Evolutionary conservation across 2,113 vertebrate genomes (phyloP).

Genomic region (Vidua chalybeata): DNA sequence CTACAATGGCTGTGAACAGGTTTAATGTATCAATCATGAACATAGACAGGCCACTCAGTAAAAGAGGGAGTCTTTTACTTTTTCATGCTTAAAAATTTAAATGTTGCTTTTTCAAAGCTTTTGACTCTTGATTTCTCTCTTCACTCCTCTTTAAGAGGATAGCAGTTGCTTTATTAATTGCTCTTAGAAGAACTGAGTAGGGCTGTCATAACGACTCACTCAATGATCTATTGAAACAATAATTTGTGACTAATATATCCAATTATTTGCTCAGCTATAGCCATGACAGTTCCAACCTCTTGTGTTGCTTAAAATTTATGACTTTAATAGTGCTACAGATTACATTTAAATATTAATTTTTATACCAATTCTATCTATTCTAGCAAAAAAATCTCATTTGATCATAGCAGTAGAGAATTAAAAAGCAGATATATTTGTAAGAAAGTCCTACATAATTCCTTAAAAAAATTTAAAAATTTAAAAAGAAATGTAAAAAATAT

Average conservation of each 20-base stretch:
- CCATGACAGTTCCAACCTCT: not conserved
- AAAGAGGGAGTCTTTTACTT: not conserved
- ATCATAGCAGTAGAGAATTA: not conserved
- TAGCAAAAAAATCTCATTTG: not conserved
- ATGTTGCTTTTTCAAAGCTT: not conserved
- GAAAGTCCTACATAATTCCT: not conserved
- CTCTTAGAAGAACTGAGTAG: not conserved
- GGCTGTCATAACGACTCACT: not conserved
- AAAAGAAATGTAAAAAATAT: not conserved
- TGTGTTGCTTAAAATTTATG: not conserved
- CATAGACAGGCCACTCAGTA: not conserved
- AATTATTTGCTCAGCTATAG: constrained; percentile 1
- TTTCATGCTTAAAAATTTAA: not conserved
- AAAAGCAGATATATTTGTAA: not conserved
- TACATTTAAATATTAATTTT: not conserved
- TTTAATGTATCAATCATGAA: rapidly evolving
- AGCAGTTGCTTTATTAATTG: not conserved
- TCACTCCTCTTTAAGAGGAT: not conserved
- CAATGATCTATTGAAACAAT: not conserved
- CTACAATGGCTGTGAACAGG: not conserved
- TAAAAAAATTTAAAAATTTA: not conserved
- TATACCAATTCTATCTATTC: not conserved
- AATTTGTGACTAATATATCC: constrained; percentile 1
- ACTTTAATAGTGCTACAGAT: not conserved
- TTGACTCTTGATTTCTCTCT: not conserved